phyloP scores from a whole-genome alignment of 2,888 invertebrate species.

The Tanypteryx hageni region DNA sequence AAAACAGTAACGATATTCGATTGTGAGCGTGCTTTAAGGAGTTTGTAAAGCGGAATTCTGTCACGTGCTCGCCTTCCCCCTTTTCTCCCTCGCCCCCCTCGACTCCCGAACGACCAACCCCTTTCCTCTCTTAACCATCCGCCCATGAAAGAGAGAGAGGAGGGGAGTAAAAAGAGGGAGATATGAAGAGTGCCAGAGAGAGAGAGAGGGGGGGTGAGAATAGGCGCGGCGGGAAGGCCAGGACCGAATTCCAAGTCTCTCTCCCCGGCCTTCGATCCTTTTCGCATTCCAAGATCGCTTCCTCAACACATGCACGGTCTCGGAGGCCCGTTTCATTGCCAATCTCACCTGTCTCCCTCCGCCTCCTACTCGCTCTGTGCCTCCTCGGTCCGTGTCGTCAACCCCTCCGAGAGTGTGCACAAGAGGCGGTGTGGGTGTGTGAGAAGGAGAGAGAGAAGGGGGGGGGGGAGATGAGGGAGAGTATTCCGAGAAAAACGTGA shows the following conservation, averaged over 20 bases:
- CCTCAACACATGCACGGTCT: not conserved
- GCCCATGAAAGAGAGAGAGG: too few relatives aligned
- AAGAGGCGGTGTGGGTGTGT: not conserved
- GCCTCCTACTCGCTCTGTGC: too few relatives aligned
- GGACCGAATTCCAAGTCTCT: slow-evolving; percentile 6
- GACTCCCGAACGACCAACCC: too few relatives aligned
- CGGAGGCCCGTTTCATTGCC: slow-evolving; percentile 1
- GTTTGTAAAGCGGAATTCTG: slow-evolving; percentile 12
- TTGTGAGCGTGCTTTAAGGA: slow-evolving; percentile 27
- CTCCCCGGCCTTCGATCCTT: slow-evolving; percentile 8
- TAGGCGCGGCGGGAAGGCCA: not conserved
- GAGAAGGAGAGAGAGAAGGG: not conserved
- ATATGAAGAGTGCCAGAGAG: too few relatives aligned
- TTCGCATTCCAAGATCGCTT: slow-evolving; percentile 20
- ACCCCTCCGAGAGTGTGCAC: not conserved
- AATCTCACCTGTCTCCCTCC: not conserved
- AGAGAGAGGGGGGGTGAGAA: too few relatives aligned
- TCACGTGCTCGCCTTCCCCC: not conserved
- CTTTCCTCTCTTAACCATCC: too few relatives aligned
- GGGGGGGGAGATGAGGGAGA: not conserved
- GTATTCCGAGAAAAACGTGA: too few relatives aligned
- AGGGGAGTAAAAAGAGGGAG: too few relatives aligned
- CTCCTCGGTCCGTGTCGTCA: not conserved
- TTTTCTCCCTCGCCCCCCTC: too few relatives aligned
- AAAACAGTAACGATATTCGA: not conserved